phyloP scores from a whole-genome alignment of 1,140 invertebrate species.

The Drosophila suzukii region DNA sequence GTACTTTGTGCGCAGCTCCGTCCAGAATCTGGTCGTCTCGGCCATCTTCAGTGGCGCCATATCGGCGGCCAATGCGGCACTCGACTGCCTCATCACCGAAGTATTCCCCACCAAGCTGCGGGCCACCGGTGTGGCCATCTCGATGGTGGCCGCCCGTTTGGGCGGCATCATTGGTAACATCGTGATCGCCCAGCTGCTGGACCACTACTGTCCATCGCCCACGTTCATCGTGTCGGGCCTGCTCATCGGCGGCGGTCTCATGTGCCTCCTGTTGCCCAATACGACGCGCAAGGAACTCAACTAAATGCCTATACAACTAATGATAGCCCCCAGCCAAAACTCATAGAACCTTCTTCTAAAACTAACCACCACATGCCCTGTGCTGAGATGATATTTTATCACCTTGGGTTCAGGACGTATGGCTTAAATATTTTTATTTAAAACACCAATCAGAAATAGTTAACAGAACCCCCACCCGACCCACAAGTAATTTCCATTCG shows the following conservation, averaged over 20 bases:
- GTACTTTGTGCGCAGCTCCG: slow-evolving; percentile 93
- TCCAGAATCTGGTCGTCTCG: slow-evolving; percentile 92
- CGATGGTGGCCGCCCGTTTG: slow-evolving; percentile 93
- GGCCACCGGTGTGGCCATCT: slow-evolving; percentile 93
- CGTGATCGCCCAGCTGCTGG: slow-evolving; percentile 92
- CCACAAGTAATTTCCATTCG: slow-evolving; percentile 18
- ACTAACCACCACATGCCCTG: not conserved
- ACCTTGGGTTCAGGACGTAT: too few relatives aligned
- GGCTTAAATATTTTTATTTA: not conserved
- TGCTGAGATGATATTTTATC: not conserved
- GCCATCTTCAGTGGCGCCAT: slow-evolving; percentile 94
- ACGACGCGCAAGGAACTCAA: slow-evolving; percentile 92
- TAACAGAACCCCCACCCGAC: not conserved
- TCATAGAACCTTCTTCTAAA: not conserved
- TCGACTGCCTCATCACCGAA: slow-evolving; percentile 95
- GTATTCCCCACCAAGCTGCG: slow-evolving; percentile 94
- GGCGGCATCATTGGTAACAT: slow-evolving; percentile 95
- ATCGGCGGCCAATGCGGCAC: slow-evolving; percentile 93
- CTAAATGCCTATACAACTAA: slow-evolving; percentile 78
- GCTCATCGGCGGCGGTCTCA: slow-evolving; percentile 91
- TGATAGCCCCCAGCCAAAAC: not conserved
- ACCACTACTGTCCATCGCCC: slow-evolving; percentile 92
- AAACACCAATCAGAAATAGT: slow-evolving; percentile 9
- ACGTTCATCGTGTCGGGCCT: slow-evolving; percentile 93
- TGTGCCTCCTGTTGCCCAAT: slow-evolving; percentile 93